phyloP scores from a whole-genome alignment of 2,113 vertebrate genomes.

The Apodemus sylvaticus region DNA sequence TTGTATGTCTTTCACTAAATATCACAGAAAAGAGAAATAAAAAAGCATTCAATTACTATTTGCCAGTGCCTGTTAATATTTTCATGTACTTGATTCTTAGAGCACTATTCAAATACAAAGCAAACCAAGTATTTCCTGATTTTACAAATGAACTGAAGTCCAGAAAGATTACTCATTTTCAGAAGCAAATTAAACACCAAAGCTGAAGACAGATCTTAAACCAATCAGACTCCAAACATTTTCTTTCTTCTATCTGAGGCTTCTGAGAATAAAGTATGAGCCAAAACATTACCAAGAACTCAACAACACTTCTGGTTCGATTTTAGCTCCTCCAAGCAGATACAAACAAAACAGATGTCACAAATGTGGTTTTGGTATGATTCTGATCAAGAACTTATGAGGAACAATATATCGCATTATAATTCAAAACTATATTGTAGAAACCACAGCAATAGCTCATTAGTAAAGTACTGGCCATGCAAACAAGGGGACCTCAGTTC shows the following conservation, averaged over 20 bases:
- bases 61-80: neutral
- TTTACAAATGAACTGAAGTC: neutral
- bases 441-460: neutral
- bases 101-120: conserved; percentile 11
- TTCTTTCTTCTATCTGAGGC: neutral
- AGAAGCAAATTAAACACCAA: neutral
- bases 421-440: neutral
- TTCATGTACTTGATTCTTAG: neutral
- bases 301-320: conserved; percentile 1
- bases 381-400: conserved; percentile 8
- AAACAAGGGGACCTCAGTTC: neutral
- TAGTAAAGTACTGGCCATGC: neutral
- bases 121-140: neutral
- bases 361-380: neutral
- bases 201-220: conserved; percentile 9
- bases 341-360: neutral
- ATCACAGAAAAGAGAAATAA: neutral
- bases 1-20: neutral
- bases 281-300: conserved; percentile 37
- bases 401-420: neutral
- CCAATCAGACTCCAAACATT: conserved; percentile 1
- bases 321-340: conserved; percentile 30
- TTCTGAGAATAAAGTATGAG: conserved; percentile 37
- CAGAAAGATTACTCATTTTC: neutral
- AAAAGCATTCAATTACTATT: conserved; percentile 7